phyloP scores from a whole-genome alignment of 2,797 vertebrate species.

The Todus mexicanus region DNA sequence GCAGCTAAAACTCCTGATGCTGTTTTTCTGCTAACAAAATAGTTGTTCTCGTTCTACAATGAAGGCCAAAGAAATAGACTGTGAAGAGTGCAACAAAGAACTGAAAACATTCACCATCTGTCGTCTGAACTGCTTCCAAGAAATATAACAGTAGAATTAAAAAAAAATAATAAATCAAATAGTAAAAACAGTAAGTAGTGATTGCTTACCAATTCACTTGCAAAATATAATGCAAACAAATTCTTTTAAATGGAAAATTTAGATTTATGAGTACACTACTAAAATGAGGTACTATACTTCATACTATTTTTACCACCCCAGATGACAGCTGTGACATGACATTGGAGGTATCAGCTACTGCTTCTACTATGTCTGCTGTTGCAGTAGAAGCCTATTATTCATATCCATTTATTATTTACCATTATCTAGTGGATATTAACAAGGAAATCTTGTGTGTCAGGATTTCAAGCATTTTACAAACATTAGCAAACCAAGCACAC shows the following conservation, averaged over 20 bases:
- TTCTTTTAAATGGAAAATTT: not conserved
- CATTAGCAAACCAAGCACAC: not conserved
- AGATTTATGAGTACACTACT: not conserved
- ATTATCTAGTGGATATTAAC: not conserved
- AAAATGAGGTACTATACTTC: not conserved
- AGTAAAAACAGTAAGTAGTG: not conserved
- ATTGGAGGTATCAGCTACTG: not conserved
- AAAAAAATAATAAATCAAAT: not conserved
- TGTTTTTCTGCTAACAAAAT: not conserved
- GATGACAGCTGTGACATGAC: not conserved
- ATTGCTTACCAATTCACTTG: not conserved
- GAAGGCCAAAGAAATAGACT: not conserved
- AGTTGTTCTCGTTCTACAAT: not conserved
- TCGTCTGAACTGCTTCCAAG: slow-evolving; percentile 10
- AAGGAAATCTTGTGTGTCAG: not conserved
- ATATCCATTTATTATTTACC: not conserved
- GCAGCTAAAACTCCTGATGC: not conserved
- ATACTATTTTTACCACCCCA: not conserved
- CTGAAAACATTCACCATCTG: slow-evolving; percentile 18
- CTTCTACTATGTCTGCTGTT: not conserved
- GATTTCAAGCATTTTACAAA: not conserved
- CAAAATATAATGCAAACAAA: not conserved
- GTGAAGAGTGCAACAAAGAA: slow-evolving; percentile 25
- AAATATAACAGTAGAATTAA: not conserved
- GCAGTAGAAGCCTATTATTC: not conserved